Evolutionary conservation across 2,113 vertebrate genomes (phyloP).

Genomic region (Semicossyphus pulcher): DNA sequence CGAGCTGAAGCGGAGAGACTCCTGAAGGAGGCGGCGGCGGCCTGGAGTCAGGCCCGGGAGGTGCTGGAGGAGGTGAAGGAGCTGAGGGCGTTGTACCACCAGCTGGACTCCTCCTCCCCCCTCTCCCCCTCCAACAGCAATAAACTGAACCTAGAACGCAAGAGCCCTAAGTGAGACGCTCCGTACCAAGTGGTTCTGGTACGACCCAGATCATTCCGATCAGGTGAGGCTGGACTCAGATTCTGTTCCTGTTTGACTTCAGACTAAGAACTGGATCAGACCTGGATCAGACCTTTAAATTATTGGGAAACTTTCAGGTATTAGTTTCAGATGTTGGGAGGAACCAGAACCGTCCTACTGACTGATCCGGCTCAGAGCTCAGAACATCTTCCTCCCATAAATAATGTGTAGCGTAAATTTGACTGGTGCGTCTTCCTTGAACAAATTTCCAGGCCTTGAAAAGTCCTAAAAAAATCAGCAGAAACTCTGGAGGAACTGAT

Average conservation of each 20-base stretch:
- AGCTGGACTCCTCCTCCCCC: slow-evolving; percentile 79
- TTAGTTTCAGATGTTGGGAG: neutral
- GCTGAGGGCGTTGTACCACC: slow-evolving; percentile 87
- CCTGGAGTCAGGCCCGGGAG: slow-evolving; percentile 90
- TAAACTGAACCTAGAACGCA: slow-evolving; percentile 82
- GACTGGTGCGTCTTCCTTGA: too few species aligned
- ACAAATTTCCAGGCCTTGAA: neutral
- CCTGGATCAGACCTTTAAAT: too few species aligned
- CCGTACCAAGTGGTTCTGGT: neutral
- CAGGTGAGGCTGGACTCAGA: too few species aligned
- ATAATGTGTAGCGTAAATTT: too few species aligned
- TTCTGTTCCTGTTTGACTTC: neutral
- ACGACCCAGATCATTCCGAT: neutral
- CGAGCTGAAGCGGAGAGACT: slow-evolving; percentile 87
- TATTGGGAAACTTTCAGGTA: slow-evolving; percentile 7
- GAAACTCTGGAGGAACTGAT: neutral
- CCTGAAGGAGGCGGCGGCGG: slow-evolving; percentile 87
- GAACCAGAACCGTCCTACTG: too few species aligned
- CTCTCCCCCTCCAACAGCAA: slow-evolving; percentile 33
- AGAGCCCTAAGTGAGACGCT: slow-evolving; percentile 92
- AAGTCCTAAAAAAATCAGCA: neutral
- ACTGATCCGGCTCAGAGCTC: too few species aligned
- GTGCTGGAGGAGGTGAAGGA: slow-evolving; percentile 93
- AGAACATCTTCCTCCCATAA: too few species aligned
- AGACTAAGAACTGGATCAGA: neutral